Evolutionary conservation across 2,888 invertebrate species (phyloP).

Genomic region (Syritta pipiens): DNA sequence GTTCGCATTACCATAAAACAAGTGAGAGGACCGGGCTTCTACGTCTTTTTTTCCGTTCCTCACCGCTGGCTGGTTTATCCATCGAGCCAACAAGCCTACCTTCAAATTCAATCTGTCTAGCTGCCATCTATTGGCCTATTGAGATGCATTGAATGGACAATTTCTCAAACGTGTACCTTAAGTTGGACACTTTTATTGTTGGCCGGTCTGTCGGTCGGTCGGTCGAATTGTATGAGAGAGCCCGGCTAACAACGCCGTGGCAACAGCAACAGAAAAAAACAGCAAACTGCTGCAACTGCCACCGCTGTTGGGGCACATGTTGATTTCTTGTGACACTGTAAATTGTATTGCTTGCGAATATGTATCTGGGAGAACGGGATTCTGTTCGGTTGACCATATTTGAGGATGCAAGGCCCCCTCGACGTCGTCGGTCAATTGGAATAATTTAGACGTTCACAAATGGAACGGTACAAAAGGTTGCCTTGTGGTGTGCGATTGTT

Average conservation of each 20-base stretch:
- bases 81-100: slow-evolving; percentile 2
- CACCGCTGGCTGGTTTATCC: background rate
- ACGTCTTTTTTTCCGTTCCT: slow-evolving; percentile 39
- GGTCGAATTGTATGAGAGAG: background rate
- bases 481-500: slow-evolving; percentile 1
- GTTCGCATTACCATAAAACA: slow-evolving; percentile 69
- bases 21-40: slow-evolving; percentile 68
- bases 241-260: background rate
- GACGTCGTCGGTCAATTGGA: slow-evolving; percentile 34
- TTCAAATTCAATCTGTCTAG: slow-evolving; percentile 69
- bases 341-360: slow-evolving; percentile 44
- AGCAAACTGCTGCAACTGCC: background rate
- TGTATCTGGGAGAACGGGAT: slow-evolving; percentile 38
- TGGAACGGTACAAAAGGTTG: slow-evolving; percentile 3
- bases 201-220: slow-evolving; percentile 50
- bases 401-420: too few species aligned
- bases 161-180: slow-evolving; percentile 65
- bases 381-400: slow-evolving; percentile 53
- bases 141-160: slow-evolving; percentile 66
- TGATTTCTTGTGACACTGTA: slow-evolving; percentile 61
- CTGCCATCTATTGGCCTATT: slow-evolving; percentile 68
- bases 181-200: slow-evolving; percentile 68
- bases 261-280: background rate
- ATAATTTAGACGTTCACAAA: slow-evolving; percentile 33
- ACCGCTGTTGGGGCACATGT: slow-evolving; percentile 40